A percentile compares a stretch with the other conserved stretches of the same genome.
Conservation (phyloP, 1,140 invertebrate species). For the Drosophila baimaii region DNA sequence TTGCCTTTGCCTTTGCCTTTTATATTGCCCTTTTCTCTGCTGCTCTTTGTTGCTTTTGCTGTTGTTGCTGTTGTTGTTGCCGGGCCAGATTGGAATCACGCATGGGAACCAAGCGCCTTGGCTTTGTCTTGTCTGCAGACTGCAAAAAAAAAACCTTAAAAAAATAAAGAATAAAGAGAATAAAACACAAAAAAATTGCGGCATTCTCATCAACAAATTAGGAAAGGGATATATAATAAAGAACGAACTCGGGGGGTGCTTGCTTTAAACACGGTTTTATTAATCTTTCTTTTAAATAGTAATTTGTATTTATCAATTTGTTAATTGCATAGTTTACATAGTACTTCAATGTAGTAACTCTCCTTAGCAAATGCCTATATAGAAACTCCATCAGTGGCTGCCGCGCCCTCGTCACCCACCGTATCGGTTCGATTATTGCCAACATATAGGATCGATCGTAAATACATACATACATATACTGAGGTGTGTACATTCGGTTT, state of each 20-base stretch:
- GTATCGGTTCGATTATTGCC: constrained; percentile 47
- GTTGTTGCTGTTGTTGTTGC: constrained; percentile 44
- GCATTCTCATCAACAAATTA: constrained; percentile 50
- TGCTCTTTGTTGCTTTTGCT: constrained; percentile 37
- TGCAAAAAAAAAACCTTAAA: constrained; percentile 36
- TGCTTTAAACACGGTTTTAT: constrained; percentile 73
- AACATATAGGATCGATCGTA: constrained; percentile 50
- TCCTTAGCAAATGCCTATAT: constrained; percentile 45
- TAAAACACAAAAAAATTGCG: constrained; percentile 42
- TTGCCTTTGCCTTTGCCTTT: constrained; percentile 60
- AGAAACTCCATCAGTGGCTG: constrained; percentile 26
- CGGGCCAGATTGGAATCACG: constrained; percentile 76
- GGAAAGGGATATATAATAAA: constrained; percentile 20
- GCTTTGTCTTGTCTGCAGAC: constrained; percentile 74
- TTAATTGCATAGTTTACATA: constrained; percentile 78
- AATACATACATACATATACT: constrained; percentile 27
- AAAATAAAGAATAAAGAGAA: constrained; percentile 13
- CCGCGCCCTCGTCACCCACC: constrained; percentile 7
- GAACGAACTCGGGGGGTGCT: constrained; percentile 12
- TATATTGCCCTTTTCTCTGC: constrained; percentile 74
- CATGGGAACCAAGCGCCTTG: constrained; percentile 79
- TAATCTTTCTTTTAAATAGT: constrained; percentile 69
- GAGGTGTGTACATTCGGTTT: constrained; percentile 49
- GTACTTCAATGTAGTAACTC: constrained; percentile 41
- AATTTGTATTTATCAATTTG: constrained; percentile 78